These are phyloP conservation scores for Chaetophractus vellerosus DNA, from an alignment of 2,797 vertebrate genomes.

Conservation along the genomic window DNA sequence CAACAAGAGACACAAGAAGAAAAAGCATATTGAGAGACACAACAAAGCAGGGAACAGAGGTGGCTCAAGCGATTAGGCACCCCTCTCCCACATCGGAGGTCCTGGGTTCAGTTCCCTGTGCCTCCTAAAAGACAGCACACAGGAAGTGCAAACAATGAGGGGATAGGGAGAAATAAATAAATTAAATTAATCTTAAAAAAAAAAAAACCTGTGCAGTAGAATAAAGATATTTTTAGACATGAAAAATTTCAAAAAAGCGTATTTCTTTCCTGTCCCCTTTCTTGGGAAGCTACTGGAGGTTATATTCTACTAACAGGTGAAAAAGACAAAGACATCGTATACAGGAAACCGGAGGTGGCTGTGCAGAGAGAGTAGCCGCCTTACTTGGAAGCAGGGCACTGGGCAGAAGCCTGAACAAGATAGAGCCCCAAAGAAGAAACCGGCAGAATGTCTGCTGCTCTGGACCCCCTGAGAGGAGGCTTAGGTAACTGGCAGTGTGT, in stretches of 20 bases:
- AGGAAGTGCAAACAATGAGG: too few relatives aligned
- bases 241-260: neutral
- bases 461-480: neutral
- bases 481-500: neutral
- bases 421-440: neutral
- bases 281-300: neutral
- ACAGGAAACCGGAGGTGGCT: neutral
- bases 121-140: too few relatives aligned
- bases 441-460: accelerated
- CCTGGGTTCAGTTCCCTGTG: too few relatives aligned
- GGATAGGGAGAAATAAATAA: too few relatives aligned
- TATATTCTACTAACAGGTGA: neutral
- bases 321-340: neutral
- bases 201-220: too few relatives aligned
- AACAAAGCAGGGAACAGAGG: too few relatives aligned
- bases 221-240: slow-evolving; percentile 9
- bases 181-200: neutral
- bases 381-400: accelerated
- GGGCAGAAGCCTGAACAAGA: neutral
- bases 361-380: neutral
- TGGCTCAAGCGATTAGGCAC: too few relatives aligned
- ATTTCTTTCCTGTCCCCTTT: neutral
- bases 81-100: too few relatives aligned
- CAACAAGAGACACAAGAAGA: too few relatives aligned
- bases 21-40: too few relatives aligned